Percentiles rank a stretch among this genome's conserved stretches.
Evolutionary conservation across 2,888 invertebrate species (phyloP).

Genomic region (Parnassius orleans): DNA sequence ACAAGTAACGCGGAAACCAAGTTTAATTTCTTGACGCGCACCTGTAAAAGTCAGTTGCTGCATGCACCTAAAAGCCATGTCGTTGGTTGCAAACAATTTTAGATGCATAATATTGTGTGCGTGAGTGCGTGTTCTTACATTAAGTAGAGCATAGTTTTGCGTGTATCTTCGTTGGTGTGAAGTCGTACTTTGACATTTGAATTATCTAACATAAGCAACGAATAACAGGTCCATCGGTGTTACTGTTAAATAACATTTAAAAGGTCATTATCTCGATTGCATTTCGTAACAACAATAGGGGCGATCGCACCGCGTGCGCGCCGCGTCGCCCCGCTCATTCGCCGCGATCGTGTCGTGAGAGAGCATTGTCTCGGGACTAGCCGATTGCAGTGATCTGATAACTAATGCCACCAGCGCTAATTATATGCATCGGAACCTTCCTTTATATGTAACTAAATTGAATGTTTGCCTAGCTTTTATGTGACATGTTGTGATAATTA

Average conservation of each 20-base stretch:
- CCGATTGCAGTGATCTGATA: slow-evolving; percentile 19
- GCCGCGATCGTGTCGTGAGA: slow-evolving; percentile 11
- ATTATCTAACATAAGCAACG: too few species aligned
- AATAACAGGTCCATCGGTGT: neutral
- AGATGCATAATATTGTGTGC: too few species aligned
- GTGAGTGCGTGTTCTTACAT: too few species aligned
- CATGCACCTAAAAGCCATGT: too few species aligned
- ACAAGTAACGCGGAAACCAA: too few species aligned
- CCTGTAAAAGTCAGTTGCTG: too few species aligned
- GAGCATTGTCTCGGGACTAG: slow-evolving; percentile 11
- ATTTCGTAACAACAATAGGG: slow-evolving; percentile 17
- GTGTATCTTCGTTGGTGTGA: too few species aligned
- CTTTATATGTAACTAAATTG: neutral
- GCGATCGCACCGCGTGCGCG: slow-evolving; percentile 2
- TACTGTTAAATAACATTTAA: slow-evolving; percentile 15
- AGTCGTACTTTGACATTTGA: too few species aligned
- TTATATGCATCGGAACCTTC: slow-evolving; percentile 3
- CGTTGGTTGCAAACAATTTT: too few species aligned
- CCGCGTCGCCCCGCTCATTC: neutral
- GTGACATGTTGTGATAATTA: neutral
- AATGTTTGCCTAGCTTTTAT: neutral
- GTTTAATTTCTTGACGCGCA: too few species aligned
- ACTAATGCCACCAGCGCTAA: slow-evolving; percentile 17
- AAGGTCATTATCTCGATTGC: slow-evolving; percentile 8
- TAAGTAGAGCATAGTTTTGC: too few species aligned